Percentiles rank a stretch among this genome's conserved stretches.
Conservation (phyloP, 1,140 invertebrate species). For the Drosophila mojavensis region DNA sequence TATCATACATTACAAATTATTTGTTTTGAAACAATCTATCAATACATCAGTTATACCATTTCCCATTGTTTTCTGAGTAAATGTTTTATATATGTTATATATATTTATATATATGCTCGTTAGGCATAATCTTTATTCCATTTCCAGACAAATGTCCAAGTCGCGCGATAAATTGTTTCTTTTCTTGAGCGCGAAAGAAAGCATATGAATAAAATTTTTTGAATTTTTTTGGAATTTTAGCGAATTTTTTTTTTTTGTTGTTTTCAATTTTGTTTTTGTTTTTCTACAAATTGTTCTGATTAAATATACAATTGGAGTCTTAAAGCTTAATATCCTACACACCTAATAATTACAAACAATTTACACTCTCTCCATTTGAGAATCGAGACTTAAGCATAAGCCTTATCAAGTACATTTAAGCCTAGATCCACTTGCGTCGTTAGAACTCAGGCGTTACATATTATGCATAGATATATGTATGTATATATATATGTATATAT, state of each 20-base stretch:
- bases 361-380: slow-evolving; percentile 62
- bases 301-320: slow-evolving; percentile 61
- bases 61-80: neutral
- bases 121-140: slow-evolving; percentile 32
- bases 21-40: neutral
- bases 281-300: slow-evolving; percentile 63
- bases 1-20: neutral
- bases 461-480: slow-evolving; percentile 35
- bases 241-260: slow-evolving; percentile 41
- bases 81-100: neutral
- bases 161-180: neutral
- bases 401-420: slow-evolving; percentile 6
- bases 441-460: slow-evolving; percentile 47
- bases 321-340: slow-evolving; percentile 59
- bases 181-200: slow-evolving; percentile 22
- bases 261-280: slow-evolving; percentile 44
- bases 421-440: slow-evolving; percentile 74
- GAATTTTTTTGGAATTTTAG: slow-evolving; percentile 56
- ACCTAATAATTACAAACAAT: slow-evolving; percentile 70
- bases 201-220: slow-evolving; percentile 47
- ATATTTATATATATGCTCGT: slow-evolving; percentile 1
- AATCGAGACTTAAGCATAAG: slow-evolving; percentile 55
- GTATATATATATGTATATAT: slow-evolving; percentile 23
- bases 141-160: slow-evolving; percentile 14
- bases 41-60: too few species aligned